A percentile compares a stretch with the other conserved stretches of the same genome.
phyloP scores from a whole-genome alignment of 2,797 vertebrate genomes.

The Triplophysa bombifrons region DNA sequence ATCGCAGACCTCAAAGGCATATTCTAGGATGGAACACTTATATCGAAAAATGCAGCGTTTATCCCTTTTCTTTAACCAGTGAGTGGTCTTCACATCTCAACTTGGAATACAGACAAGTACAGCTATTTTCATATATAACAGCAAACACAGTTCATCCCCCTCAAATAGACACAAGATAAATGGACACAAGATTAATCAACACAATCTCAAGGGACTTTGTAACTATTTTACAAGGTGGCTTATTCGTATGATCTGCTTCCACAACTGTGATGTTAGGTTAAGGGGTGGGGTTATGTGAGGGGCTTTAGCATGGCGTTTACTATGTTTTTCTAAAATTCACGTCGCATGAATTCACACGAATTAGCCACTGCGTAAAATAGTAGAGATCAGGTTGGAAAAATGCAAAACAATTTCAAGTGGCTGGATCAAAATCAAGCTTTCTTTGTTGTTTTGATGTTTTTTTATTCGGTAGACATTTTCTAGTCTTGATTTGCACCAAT shows the following conservation, averaged over 20 bases:
- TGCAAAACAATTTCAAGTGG: too few species aligned
- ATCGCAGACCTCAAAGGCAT: background rate
- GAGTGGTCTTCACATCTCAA: background rate
- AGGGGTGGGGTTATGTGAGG: too few species aligned
- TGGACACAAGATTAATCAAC: too few species aligned
- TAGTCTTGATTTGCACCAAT: background rate
- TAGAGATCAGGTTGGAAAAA: too few species aligned
- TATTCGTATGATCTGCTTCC: too few species aligned
- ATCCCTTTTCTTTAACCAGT: background rate
- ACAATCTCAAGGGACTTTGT: too few species aligned
- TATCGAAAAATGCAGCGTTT: background rate
- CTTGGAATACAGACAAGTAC: background rate
- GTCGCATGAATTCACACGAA: too few species aligned
- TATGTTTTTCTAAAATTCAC: too few species aligned
- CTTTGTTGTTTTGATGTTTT: conserved; percentile 3
- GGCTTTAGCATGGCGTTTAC: too few species aligned
- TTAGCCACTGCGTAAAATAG: too few species aligned
- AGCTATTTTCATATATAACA: background rate
- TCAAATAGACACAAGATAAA: background rate
- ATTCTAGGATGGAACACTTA: background rate
- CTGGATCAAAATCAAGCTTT: background rate
- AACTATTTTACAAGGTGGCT: too few species aligned
- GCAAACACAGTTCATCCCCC: background rate
- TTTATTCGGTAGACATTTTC: background rate
- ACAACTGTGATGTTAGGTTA: too few species aligned